Evolutionary conservation across 2,113 vertebrate genomes (phyloP), one percentile per base, ranked within the genome.

Genomic region (Lepidothrix coronata): DNA sequence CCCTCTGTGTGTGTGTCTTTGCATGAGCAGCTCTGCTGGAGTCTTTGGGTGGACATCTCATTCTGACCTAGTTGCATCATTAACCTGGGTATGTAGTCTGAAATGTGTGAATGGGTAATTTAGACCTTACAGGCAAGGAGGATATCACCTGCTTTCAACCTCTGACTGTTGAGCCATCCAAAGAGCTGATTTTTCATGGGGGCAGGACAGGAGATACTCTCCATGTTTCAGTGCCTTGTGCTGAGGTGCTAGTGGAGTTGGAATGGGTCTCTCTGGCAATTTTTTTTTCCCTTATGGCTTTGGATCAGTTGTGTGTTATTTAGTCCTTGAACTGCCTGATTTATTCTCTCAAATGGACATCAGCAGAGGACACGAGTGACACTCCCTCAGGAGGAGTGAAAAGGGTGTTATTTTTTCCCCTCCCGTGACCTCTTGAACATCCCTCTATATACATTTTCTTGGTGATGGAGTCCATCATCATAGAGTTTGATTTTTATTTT

Each of bases 401-500:
- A 89, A 59, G 31, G 71, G 62, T 58, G 55, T 43, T 63, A 13
- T 35, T 73, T 80, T 54, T 65, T n/a, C 30, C 73, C 73, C 35
- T 82, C 44, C 74, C 28, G 7, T 4, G 6, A 61, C 81, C 66
- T 70, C 62, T 78, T 51, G 74, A 80, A 43, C 46, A 52, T 75
- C 78, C 78, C 24, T 19, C 68, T 0, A 0, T 71, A 43, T 62
- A 83, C 52, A 24, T 82, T 80, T 67, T 80, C 85, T 72, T 6
- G 1, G 22, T 22, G 57, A 37, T 72, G 37, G 76, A 94, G 84
- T 70, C 79, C 95, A 66, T 87, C 4, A 0, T 82, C 59, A 75
- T 9, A 62, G 55, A 68, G 71, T 73, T 91, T 77, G 59, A 33
- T 75, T 95, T 95, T 94, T 91, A 77, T 97, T 94, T 94, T 89